A percentile compares a stretch with the other conserved stretches of the same genome.
Conservation (phyloP, 2,888 invertebrate genomes). For the Neoaliturus tenellus region DNA sequence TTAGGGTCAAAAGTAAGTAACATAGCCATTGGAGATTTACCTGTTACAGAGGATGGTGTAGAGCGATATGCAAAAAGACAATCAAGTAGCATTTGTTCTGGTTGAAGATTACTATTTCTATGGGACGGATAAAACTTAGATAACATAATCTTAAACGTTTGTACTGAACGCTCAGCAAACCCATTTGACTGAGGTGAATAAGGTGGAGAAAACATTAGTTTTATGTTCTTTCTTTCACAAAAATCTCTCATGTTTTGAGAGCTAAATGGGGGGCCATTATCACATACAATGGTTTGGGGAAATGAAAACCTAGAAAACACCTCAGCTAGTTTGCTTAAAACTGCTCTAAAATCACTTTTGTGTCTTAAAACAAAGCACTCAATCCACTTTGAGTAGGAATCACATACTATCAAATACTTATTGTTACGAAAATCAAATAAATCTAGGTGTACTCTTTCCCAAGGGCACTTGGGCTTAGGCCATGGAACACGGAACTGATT, state of each 20-base stretch:
- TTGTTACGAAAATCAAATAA: not conserved
- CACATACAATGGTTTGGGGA: not conserved
- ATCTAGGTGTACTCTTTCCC: conserved; percentile 3
- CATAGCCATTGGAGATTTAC: conserved; percentile 47
- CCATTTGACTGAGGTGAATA: conserved; percentile 35
- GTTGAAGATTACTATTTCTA: not conserved
- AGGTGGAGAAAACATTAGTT: conserved; percentile 29
- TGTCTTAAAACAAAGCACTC: not conserved
- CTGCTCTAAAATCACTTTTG: not conserved
- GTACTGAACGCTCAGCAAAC: not conserved
- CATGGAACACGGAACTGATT: not conserved
- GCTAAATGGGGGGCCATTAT: conserved; percentile 5
- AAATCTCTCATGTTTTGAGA: not conserved
- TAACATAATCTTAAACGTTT: not conserved
- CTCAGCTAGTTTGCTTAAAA: conserved; percentile 4
- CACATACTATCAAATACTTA: not conserved
- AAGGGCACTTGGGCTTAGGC: too few relatives aligned
- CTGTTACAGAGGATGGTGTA: conserved; percentile 45
- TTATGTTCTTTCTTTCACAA: not conserved
- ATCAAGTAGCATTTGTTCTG: conserved; percentile 20
- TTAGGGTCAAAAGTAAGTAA: conserved; percentile 35
- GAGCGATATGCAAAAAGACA: not conserved
- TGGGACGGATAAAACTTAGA: not conserved
- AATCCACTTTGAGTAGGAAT: conserved; percentile 6
- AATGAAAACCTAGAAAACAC: conserved; percentile 30